Conservation (phyloP, 2,888 invertebrate genomes). For the Hypsopygia costalis region DNA sequence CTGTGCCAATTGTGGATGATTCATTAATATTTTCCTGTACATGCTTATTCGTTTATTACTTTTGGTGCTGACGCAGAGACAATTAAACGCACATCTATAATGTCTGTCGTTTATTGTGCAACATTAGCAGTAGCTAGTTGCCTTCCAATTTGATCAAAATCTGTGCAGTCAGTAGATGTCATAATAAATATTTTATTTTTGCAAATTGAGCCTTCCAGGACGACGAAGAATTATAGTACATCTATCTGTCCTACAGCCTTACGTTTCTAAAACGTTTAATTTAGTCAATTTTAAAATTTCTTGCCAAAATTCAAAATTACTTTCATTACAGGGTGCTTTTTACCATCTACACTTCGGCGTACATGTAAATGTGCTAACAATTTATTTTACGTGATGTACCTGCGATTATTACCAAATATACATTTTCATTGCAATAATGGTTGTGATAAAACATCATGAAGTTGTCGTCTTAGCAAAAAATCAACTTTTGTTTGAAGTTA, state of each 20-base stretch:
- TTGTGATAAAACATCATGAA: constrained; percentile 70
- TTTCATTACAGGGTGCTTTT: constrained; percentile 19
- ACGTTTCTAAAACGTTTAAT: too few relatives aligned
- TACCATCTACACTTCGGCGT: constrained; percentile 19
- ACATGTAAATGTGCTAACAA: constrained; percentile 29
- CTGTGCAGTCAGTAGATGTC: too few relatives aligned
- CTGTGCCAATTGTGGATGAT: constrained; percentile 8
- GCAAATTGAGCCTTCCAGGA: too few relatives aligned
- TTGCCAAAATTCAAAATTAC: constrained; percentile 5
- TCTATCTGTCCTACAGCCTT: too few relatives aligned
- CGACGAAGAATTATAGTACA: too few relatives aligned
- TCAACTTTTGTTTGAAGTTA: constrained; percentile 36
- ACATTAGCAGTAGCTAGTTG: too few relatives aligned
- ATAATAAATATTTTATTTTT: too few relatives aligned
- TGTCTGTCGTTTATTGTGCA: not conserved
- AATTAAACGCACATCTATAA: constrained; percentile 16
- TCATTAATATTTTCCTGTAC: constrained; percentile 3
- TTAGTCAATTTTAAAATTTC: not conserved
- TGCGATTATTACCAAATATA: constrained; percentile 67
- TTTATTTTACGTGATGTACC: constrained; percentile 54
- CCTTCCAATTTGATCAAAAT: too few relatives aligned
- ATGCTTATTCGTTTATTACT: constrained; percentile 8
- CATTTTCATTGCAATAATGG: constrained; percentile 71
- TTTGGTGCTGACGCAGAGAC: constrained; percentile 17
- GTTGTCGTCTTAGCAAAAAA: constrained; percentile 47